Percentiles rank a stretch among this genome's conserved stretches.
phyloP scores from a whole-genome alignment of 2,888 invertebrate genomes.

The Leptarthrus brevirostris region DNA sequence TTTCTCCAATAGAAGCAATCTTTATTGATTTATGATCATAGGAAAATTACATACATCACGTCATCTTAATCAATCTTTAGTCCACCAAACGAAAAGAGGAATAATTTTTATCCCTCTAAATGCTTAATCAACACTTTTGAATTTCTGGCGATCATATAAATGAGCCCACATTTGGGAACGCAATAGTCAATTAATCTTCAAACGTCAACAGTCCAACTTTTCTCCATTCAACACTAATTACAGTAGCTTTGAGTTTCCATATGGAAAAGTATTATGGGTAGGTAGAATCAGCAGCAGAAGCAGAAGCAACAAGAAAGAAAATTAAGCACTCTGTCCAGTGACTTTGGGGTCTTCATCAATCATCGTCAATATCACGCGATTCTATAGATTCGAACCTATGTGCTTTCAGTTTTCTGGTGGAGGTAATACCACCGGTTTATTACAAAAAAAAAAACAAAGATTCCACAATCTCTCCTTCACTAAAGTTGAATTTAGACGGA shows the following conservation, averaged over 20 bases:
- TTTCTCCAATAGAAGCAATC: no score
- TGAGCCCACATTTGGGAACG: constrained; percentile 49
- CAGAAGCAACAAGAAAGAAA: constrained; percentile 31
- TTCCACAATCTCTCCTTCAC: constrained; percentile 17
- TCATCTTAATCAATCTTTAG: neutral
- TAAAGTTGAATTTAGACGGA: neutral
- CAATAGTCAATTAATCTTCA: constrained; percentile 53
- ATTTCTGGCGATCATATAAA: constrained; percentile 50
- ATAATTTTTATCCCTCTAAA: constrained; percentile 34
- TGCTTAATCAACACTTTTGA: constrained; percentile 53
- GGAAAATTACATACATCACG: neutral
- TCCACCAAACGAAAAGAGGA: no score
- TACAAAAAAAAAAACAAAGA: neutral
- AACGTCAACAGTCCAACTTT: constrained; percentile 53
- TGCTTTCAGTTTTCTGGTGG: no score
- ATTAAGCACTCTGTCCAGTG: constrained; percentile 50
- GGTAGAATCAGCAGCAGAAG: constrained; percentile 8
- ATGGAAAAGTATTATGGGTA: constrained; percentile 24
- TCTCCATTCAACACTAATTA: constrained; percentile 53
- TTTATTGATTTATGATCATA: constrained; percentile 23
- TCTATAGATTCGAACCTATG: constrained; percentile 27
- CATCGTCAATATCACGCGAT: constrained; percentile 51
- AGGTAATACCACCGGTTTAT: no score
- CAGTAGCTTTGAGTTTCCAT: constrained; percentile 48
- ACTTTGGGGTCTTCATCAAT: constrained; percentile 49